phyloP scores from a whole-genome alignment of 2,113 vertebrate genomes.

The Apus apus region DNA sequence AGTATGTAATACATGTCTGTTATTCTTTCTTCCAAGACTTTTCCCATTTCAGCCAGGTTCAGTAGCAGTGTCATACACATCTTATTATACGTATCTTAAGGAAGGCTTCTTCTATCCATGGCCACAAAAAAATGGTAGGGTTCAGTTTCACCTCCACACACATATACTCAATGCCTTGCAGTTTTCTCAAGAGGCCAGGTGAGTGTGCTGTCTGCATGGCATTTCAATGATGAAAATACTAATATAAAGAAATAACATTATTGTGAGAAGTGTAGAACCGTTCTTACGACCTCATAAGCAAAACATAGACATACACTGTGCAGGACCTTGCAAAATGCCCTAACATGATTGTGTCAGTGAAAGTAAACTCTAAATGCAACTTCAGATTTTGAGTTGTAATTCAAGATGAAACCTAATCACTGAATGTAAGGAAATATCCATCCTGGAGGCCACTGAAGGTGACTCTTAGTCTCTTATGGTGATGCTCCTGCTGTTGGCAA shows the following conservation, averaged over 20 bases:
- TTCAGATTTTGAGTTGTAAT: not conserved
- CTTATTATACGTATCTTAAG: not conserved
- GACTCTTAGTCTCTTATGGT: not conserved
- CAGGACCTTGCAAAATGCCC: not conserved
- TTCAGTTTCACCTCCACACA: not conserved
- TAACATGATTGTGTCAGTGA: not conserved
- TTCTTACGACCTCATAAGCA: not conserved
- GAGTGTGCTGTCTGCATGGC: slow-evolving; percentile 67
- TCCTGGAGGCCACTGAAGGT: not conserved
- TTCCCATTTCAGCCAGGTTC: not conserved
- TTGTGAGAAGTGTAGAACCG: not conserved
- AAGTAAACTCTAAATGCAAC: not conserved
- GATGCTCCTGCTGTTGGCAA: not conserved
- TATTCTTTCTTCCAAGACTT: not conserved
- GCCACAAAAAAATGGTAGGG: not conserved
- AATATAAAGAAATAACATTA: not conserved
- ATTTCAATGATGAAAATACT: not conserved
- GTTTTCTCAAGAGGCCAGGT: slow-evolving; percentile 57
- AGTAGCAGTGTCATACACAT: not conserved
- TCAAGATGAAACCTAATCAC: not conserved
- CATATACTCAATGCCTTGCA: not conserved
- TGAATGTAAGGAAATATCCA: not conserved
- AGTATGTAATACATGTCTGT: not conserved
- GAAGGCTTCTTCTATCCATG: not conserved
- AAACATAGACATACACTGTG: accelerated